A percentile compares a stretch with the other conserved stretches of the same genome.
Conservation (phyloP, 2,797 vertebrate species). For the Paguma larvata region DNA sequence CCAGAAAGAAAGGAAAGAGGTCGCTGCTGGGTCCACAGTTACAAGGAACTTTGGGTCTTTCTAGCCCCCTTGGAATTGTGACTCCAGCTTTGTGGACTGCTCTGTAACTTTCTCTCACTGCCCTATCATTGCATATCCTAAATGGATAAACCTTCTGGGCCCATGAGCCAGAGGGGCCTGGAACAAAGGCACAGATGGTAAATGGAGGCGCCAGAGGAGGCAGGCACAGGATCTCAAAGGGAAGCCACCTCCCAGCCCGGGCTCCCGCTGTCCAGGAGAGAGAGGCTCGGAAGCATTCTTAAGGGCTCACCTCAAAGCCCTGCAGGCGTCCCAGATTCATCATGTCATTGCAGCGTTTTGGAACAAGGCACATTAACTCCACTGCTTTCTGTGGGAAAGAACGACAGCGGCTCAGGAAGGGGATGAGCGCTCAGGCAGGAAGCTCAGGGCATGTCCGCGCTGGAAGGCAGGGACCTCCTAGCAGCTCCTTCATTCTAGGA, state of each 20-base stretch:
- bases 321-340: conserved; percentile 99
- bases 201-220: too few relatives aligned
- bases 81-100: neutral
- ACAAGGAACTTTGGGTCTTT: neutral
- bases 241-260: neutral
- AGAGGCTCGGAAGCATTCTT: neutral
- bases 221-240: neutral
- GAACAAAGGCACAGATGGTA: neutral
- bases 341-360: conserved; percentile 99
- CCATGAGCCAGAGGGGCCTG: neutral
- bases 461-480: neutral
- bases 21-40: neutral
- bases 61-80: neutral
- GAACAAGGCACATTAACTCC: conserved; percentile 98
- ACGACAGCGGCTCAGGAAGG: conserved; percentile 13
- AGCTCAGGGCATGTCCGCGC: neutral
- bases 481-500: neutral
- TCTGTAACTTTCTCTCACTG: neutral
- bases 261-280: neutral
- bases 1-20: neutral
- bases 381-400: conserved; percentile 95
- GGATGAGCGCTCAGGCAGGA: neutral
- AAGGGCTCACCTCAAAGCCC: conserved; percentile 95
- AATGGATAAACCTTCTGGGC: neutral
- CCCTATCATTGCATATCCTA: neutral